phyloP scores from a whole-genome alignment of 2,113 vertebrate species.

The Pitta sordida region DNA sequence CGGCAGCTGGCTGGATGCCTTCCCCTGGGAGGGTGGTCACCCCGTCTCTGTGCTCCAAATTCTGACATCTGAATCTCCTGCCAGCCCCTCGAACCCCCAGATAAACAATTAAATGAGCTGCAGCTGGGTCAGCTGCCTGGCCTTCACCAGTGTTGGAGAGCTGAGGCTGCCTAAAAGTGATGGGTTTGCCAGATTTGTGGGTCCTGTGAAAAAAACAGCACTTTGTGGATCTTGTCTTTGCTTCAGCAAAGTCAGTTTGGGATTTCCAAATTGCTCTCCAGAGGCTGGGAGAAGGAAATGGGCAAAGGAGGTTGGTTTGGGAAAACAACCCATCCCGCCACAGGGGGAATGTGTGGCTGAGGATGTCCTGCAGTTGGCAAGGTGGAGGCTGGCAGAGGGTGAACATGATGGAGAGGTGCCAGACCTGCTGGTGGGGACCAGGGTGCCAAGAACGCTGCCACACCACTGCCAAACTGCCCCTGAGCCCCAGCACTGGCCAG shows the following conservation, averaged over 20 bases:
- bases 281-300: neutral
- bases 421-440: neutral
- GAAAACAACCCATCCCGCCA: neutral
- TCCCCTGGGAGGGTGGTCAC: neutral
- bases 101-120: neutral
- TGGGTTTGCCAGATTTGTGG: neutral
- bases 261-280: neutral
- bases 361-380: neutral
- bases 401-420: neutral
- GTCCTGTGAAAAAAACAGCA: neutral
- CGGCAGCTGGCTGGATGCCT: neutral
- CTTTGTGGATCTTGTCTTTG: neutral
- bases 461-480: neutral
- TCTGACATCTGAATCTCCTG: neutral
- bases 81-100: neutral
- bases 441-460: neutral
- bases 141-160: neutral
- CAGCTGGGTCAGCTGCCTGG: neutral
- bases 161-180: neutral
- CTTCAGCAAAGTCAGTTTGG: fast-evolving
- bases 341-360: neutral
- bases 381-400: neutral
- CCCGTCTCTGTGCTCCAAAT: neutral
- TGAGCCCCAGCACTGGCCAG: neutral
- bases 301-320: neutral